Conservation (phyloP, 2,113 vertebrate genomes). For the Engystomops pustulosus region DNA sequence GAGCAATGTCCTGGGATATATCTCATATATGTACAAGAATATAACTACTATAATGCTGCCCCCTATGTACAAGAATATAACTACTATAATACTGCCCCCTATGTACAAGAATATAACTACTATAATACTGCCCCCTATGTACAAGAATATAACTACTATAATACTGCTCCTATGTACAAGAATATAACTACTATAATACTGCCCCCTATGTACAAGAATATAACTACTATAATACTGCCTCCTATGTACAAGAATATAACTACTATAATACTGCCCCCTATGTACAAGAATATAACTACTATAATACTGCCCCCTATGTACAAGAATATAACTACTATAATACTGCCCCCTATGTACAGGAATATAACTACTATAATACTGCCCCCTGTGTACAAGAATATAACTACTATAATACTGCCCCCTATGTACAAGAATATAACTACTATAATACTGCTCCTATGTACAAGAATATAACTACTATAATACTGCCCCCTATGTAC, state of each 20-base stretch:
- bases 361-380: background rate
- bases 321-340: background rate
- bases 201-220: background rate
- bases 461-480: constrained; percentile 10
- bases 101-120: too few relatives aligned
- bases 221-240: background rate
- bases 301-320: background rate
- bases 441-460: background rate
- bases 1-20: background rate
- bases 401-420: background rate
- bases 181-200: background rate
- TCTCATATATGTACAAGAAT: too few relatives aligned
- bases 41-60: background rate
- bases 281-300: constrained; percentile 1
- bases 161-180: background rate
- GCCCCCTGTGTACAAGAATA: background rate
- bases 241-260: constrained; percentile 6
- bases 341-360: background rate
- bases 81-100: too few relatives aligned
- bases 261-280: constrained; percentile 3
- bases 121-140: too few relatives aligned
- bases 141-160: too few relatives aligned
- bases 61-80: too few relatives aligned
- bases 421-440: background rate
- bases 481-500: background rate